Evolutionary conservation across 2,113 vertebrate species (phyloP), one percentile per base, ranked within the genome.

Genomic region (Albula glossodonta): DNA sequence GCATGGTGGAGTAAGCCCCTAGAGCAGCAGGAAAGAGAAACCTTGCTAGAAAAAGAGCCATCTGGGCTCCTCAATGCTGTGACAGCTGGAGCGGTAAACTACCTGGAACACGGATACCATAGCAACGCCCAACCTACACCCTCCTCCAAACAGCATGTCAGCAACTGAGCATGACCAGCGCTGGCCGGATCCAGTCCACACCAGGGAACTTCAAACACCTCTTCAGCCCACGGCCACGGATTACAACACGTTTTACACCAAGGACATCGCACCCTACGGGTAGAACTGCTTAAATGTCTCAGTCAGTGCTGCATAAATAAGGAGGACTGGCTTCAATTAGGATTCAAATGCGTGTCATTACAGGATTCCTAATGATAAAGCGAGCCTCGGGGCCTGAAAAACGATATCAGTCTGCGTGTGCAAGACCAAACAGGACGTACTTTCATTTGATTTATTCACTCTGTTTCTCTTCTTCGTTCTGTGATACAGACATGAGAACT

Each of bases 271-370:
- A 80, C 84, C 84, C 60, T 80, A 52, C 11, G 84, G 63, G 77
- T 78, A 80, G 81, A 57, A 85, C 84, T 50, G 49, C 57, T 41
- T 78, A 41, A 60, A 66, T 80, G 66, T 50, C 66, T 48, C 57
- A 85, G 81, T 41, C 79, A 53, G 22, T 80, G 53, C 60, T 81
- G 80, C 79, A 78, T 66, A 85, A 79, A 85, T 85, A 85, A 85
- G 49, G 78, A 85, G 78, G 78, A 80, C 22, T 66, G 15, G 5
- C 53, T 85, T 85, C 78, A 85, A 80, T 85, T 81, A 80, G 41
- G 81, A 66, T 85, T 85, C 78, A 60, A 85, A 85, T 80, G 78
- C 17, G 78, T 51, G 77, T 53, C 77, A 80, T 85, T 80, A 85
- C 19, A 48, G n/a, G 78, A 80, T 15, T 56, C n/a, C 15, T 51